Percentiles rank a stretch among this genome's conserved stretches.
phyloP scores from a whole-genome alignment of 2,888 invertebrate genomes.

The Aphelenchoides bicaudatus region DNA sequence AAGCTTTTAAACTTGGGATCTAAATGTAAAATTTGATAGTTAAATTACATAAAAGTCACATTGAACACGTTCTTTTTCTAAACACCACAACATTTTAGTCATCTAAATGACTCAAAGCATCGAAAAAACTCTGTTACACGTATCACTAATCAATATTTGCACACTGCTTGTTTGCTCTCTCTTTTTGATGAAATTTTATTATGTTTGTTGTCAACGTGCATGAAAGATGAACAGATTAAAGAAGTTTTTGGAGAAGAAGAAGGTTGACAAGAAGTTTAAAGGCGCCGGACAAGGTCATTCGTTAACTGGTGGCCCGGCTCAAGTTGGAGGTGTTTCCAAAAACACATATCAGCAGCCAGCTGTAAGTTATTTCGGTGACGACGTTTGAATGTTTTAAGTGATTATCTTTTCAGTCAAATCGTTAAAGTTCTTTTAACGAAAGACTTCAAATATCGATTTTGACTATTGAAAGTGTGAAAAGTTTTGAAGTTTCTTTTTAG shows the following conservation, averaged over 20 bases:
- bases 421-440: background rate
- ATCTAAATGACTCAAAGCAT: too few species aligned
- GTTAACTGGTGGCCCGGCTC: conserved; percentile 28
- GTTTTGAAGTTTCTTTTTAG: too few species aligned
- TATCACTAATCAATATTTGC: too few species aligned
- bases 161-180: too few species aligned
- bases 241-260: conserved; percentile 45
- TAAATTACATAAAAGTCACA: too few species aligned
- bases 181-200: too few species aligned
- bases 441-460: background rate
- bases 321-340: background rate
- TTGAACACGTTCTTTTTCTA: too few species aligned
- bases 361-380: conserved; percentile 22
- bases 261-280: conserved; percentile 47
- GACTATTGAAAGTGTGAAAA: background rate
- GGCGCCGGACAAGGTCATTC: conserved; percentile 40
- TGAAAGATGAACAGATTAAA: conserved; percentile 47
- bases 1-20: too few species aligned
- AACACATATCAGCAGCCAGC: conserved; percentile 12
- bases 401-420: background rate
- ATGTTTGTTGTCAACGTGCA: too few species aligned
- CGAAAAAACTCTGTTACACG: too few species aligned
- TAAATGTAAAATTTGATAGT: too few species aligned
- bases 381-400: conserved; percentile 4
- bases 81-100: too few species aligned